A percentile compares a stretch with the other conserved stretches of the same genome.
Conservation (phyloP, 2,888 invertebrate species). For the Orthonevra nobilis region DNA sequence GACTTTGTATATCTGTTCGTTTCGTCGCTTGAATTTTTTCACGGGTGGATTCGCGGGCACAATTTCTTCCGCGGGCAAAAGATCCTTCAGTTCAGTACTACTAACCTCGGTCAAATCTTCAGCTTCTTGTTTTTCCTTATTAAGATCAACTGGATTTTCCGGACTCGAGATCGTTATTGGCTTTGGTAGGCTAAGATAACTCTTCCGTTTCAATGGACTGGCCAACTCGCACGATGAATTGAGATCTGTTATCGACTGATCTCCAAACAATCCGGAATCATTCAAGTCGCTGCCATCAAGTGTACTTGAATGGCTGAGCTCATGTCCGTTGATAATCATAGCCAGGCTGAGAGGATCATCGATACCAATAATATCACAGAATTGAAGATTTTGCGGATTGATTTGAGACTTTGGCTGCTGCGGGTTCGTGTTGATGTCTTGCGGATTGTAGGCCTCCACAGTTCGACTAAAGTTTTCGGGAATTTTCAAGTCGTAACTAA, state of each 20-base stretch:
- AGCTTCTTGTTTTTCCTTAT: conserved; percentile 43
- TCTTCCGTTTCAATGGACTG: conserved; percentile 75
- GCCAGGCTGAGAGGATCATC: conserved; percentile 90
- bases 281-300: conserved; percentile 71
- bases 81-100: conserved; percentile 4
- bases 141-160: conserved; percentile 60
- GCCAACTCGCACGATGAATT: conserved; percentile 66
- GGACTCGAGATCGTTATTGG: conserved; percentile 69
- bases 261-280: conserved; percentile 49
- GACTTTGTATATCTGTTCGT: conserved; percentile 76
- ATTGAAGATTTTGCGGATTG: conserved; percentile 86
- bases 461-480: conserved; percentile 90
- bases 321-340: conserved; percentile 81
- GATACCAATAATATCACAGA: conserved; percentile 86
- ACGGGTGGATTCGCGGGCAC: conserved; percentile 71
- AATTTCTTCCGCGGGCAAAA: conserved; percentile 4
- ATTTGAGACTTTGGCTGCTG: conserved; percentile 81
- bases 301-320: conserved; percentile 74
- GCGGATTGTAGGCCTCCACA: conserved; percentile 83
- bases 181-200: conserved; percentile 72
- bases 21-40: conserved; percentile 79
- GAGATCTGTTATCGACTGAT: conserved; percentile 66
- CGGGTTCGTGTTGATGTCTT: conserved; percentile 76
- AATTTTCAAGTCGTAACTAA: conserved; percentile 85
- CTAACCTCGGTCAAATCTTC: conserved; percentile 12